These are phyloP conservation scores for Leucophenga maculata DNA, from an alignment of 2,888 invertebrate species.

Conservation along the genomic window DNA sequence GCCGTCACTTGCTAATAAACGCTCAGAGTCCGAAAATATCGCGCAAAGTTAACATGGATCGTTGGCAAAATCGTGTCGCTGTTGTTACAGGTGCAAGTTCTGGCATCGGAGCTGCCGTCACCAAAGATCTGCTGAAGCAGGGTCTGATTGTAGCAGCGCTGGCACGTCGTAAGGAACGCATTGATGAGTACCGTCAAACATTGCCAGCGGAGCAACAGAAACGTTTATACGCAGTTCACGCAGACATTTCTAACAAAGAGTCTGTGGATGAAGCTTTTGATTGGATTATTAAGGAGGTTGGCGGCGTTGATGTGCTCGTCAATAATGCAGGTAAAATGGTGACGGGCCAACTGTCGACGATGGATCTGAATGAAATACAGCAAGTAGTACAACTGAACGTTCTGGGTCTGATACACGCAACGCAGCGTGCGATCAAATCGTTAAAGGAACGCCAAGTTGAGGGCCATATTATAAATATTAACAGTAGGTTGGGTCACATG, in stretches of 20 bases:
- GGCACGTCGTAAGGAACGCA: slow-evolving; percentile 73
- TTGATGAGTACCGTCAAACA: slow-evolving; percentile 63
- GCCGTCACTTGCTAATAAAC: too few relatives aligned
- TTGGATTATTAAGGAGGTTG: slow-evolving; percentile 72
- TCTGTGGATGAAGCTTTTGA: slow-evolving; percentile 74
- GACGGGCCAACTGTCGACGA: slow-evolving; percentile 39
- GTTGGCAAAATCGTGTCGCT: too few relatives aligned
- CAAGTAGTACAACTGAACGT: slow-evolving; percentile 72
- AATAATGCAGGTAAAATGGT: slow-evolving; percentile 74
- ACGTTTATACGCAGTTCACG: slow-evolving; percentile 49
- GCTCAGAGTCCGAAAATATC: too few relatives aligned
- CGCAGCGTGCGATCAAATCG: slow-evolving; percentile 71
- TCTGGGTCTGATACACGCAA: slow-evolving; percentile 70
- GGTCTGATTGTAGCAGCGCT: slow-evolving; percentile 76
- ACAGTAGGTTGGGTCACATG: slow-evolving; percentile 41
- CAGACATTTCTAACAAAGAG: slow-evolving; percentile 74
- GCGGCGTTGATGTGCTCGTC: slow-evolving; percentile 75
- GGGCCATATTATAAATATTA: slow-evolving; percentile 70
- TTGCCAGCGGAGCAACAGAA: slow-evolving; percentile 55
- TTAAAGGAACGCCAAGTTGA: slow-evolving; percentile 69
- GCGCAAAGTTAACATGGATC: too few relatives aligned
- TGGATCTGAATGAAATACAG: slow-evolving; percentile 36
- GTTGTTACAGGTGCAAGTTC: too few relatives aligned
- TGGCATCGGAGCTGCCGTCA: slow-evolving; percentile 76
- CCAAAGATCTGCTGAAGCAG: slow-evolving; percentile 70